A percentile compares a stretch with the other conserved stretches of the same genome.
These are phyloP conservation scores for Graptemys geographica DNA, from an alignment of 2,797 vertebrate species.

Conservation along the genomic window DNA sequence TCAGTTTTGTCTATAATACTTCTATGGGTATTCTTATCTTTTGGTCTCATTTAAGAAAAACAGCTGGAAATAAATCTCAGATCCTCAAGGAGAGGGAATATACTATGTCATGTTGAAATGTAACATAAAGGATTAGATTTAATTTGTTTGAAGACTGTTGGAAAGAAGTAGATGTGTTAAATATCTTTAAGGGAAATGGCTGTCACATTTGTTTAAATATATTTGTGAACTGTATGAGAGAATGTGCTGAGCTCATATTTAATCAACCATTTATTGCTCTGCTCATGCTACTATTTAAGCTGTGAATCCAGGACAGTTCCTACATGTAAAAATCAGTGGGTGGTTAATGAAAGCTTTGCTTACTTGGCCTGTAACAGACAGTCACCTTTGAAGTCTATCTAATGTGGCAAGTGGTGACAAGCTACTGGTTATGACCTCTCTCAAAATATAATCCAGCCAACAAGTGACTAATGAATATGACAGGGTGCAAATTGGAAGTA, in stretches of 20 bases:
- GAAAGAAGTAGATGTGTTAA: fast-evolving
- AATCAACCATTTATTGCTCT: not conserved
- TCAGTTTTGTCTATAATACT: not conserved
- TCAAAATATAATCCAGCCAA: conserved; percentile 65
- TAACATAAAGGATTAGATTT: not conserved
- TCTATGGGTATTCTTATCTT: not conserved
- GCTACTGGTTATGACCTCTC: conserved; percentile 71
- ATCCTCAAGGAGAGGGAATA: not conserved
- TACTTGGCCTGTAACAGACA: conserved; percentile 60
- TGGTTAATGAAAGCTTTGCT: conserved; percentile 68
- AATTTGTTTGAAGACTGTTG: not conserved
- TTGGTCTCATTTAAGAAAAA: not conserved
- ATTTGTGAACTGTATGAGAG: not conserved
- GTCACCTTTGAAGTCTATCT: conserved; percentile 61
- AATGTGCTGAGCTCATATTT: not conserved
- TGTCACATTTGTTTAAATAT: not conserved
- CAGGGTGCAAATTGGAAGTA: conserved; percentile 64
- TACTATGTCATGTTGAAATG: not conserved
- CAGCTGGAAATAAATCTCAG: not conserved
- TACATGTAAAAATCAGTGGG: not conserved
- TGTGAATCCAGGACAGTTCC: not conserved
- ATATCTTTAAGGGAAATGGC: not conserved
- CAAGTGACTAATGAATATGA: conserved; percentile 59
- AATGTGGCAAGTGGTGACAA: conserved; percentile 77
- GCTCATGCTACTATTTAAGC: not conserved